These are phyloP conservation scores for Anarsia innoxiella DNA, from an alignment of 2,888 invertebrate species.

Conservation along the genomic window DNA sequence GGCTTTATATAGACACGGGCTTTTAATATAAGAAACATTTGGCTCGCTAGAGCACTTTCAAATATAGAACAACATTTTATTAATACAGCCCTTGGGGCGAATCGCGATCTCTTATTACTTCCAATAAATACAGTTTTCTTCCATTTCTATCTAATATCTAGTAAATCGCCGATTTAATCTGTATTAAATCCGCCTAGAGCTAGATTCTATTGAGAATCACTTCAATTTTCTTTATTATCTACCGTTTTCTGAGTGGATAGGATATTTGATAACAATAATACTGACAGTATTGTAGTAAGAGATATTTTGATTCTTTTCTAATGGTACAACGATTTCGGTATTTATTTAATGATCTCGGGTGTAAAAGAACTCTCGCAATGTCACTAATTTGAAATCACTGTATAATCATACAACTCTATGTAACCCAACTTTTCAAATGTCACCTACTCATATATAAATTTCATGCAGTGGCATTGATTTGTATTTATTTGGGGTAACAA, in stretches of 20 bases:
- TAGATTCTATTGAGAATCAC: background rate
- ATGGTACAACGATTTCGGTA: background rate
- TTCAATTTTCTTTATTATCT: background rate
- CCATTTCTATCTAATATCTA: background rate
- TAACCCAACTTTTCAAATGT: background rate
- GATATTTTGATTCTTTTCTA: background rate
- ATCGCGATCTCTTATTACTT: background rate
- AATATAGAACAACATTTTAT: background rate
- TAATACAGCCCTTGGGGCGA: background rate
- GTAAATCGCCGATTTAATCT: background rate
- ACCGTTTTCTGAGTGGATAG: background rate
- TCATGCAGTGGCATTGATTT: background rate
- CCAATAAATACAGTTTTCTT: too few species aligned
- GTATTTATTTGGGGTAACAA: background rate
- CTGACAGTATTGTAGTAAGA: background rate
- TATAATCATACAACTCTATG: too few species aligned
- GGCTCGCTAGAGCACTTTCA: background rate
- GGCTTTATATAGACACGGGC: background rate
- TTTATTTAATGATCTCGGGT: too few species aligned
- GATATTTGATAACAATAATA: background rate
- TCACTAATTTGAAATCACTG: too few species aligned
- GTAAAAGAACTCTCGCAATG: too few species aligned
- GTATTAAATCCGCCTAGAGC: background rate
- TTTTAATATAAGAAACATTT: background rate
- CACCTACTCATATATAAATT: background rate